Base-by-base conservation (phyloP, 2,888 invertebrate species). In the Mimachlamys varia region DNA sequence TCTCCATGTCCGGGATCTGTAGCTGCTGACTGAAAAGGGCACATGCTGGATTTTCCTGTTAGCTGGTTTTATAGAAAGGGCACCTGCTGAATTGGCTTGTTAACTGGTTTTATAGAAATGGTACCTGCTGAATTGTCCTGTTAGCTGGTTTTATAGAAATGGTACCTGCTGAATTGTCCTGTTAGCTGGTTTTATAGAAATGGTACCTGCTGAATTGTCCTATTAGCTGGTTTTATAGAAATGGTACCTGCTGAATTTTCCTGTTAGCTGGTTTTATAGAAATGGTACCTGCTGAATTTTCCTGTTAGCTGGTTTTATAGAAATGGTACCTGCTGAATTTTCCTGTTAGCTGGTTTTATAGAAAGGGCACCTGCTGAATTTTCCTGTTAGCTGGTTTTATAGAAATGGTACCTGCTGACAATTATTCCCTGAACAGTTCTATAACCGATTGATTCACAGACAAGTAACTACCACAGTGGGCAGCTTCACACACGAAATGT, bases 1-100 rank as follows among this genome's bases (percentile, higher is more conserved):
- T 62, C 62, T 62, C n/a, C 22, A 22, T 62, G 53, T 58, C n/a
- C 33, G 10, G 33, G 27, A 27, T 76, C 76, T 33, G 22, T 76
- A 76, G 76, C 76, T 76, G 76, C 76, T 76, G 33, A 33, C 27
- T 76, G 76, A 76, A 33, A 76, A 76, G 76, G 76, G 62, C 62
- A 76, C 62, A n/a, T 76, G 62, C 62, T 76, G 4, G 22, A 10
- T 58, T 58, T 15, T 50, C 15, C 50, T 50, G 10, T 58, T 4
- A 76, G 27, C 27, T 7, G 27, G 62, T n/a, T n/a, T n/a, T n/a
- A n/a, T n/a, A n/a, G n/a, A n/a, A n/a, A n/a, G n/a, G n/a, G 62
- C 62, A 76, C 62, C 62, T 76, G 62, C 62, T 76, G 4, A 58
- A 10, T 58, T 58, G 10, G 7, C 15, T 15, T 50, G 10, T 58